Evolutionary conservation across 2,797 vertebrate species (phyloP), one percentile per base, ranked within the genome.

Genomic region (Nothura maculosa): DNA sequence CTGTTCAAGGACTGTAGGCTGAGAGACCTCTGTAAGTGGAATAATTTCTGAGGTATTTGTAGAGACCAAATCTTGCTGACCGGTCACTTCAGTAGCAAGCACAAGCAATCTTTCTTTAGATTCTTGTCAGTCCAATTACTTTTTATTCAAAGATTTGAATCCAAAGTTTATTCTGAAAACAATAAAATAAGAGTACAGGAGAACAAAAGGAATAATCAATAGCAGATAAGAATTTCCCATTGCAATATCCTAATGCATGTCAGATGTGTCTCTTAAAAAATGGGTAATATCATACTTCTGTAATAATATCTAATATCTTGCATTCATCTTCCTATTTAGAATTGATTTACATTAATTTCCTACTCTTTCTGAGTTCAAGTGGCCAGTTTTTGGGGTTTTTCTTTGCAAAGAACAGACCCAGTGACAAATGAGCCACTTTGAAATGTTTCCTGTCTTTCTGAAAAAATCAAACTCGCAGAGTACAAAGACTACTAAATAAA

Each of bases 161-260:
- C 10, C 52, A 54, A 54, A 10, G 52, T 30, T 54, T 54, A 10
- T 54, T 18, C 16, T 54, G 52, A 54, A 54, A 54, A 54, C 20
- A 30, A 30, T 54, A 30, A 54, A 54, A 30, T 30, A 54, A 28
- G 84, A 34, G 16, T 57, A 9, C 9, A 61, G 57, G 73, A 43
- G 43, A 38, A 48, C 27, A 54, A 70, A 45, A 89, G 10, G 10
- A 55, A 24, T 36, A 40, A 40, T 61, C 22, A 48, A 20, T 80
- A 76, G 12, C 36, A n/a, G 38, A 58, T 30, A 58, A 64, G 36
- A 57, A 36, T 45, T 85, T 74, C 8, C 19, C 55, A 9, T 8
- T 40, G 22, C 63, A 55, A 38, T n/a, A 10, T 17, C 30, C 17
- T 66, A 72, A 58, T 12, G 8, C 13, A n/a, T 0, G 0, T 70